Evolutionary conservation across 2,888 invertebrate genomes (phyloP).

Genomic region (Polia nebulosa): DNA sequence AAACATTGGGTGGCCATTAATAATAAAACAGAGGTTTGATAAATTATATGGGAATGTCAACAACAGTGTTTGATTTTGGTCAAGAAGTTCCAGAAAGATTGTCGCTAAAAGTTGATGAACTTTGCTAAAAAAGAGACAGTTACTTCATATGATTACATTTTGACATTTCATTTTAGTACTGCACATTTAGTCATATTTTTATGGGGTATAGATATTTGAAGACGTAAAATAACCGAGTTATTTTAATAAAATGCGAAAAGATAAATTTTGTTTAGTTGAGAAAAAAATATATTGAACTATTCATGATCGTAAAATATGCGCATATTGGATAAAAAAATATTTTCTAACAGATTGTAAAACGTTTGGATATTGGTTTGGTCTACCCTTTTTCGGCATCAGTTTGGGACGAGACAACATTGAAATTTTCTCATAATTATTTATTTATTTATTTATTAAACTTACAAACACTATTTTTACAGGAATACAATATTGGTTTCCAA

Average conservation of each 20-base stretch:
- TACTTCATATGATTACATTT: constrained; percentile 12
- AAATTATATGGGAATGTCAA: constrained; percentile 45
- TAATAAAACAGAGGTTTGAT: constrained; percentile 37
- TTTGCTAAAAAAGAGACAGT: background rate
- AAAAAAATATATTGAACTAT: background rate
- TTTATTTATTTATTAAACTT: no score
- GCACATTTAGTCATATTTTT: background rate
- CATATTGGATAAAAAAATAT: background rate
- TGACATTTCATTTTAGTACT: background rate
- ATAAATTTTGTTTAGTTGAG: background rate
- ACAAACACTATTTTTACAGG: no score
- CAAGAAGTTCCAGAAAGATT: background rate
- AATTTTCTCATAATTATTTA: background rate
- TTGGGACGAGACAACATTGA: background rate
- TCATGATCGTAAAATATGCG: background rate
- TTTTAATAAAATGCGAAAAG: constrained; percentile 1
- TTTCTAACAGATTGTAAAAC: background rate
- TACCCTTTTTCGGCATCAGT: background rate
- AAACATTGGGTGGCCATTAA: constrained; percentile 40
- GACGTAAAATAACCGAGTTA: background rate
- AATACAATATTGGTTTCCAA: no score
- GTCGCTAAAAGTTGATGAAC: constrained; percentile 1
- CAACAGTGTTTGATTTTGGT: constrained; percentile 22
- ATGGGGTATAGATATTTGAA: background rate
- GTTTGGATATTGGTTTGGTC: background rate